A percentile compares a stretch with the other conserved stretches of the same genome.
These are phyloP conservation scores for Corythucha ciliata DNA, from an alignment of 2,888 invertebrate species.

Conservation along the genomic window DNA sequence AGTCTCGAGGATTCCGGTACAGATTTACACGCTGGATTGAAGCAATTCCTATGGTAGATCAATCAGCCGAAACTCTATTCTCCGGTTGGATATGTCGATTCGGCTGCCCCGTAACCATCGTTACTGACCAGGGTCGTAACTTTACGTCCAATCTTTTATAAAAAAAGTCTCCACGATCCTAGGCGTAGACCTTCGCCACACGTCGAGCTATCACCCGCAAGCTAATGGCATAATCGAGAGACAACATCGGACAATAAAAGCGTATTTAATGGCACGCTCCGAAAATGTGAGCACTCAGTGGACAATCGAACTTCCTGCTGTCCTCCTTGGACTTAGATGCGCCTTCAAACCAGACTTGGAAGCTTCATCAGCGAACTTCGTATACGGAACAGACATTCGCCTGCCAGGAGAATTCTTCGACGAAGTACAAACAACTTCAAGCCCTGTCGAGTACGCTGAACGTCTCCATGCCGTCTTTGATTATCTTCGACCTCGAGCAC, in stretches of 20 bases:
- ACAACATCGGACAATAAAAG: conserved; percentile 10
- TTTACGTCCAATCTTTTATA: conserved; percentile 13
- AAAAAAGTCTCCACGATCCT: background rate
- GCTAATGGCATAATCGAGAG: conserved; percentile 15
- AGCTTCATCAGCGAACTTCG: conserved; percentile 37
- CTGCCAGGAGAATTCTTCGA: conserved; percentile 37
- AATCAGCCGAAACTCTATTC: conserved; percentile 10
- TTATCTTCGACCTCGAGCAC: background rate
- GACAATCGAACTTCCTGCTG: conserved; percentile 7
- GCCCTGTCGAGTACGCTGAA: background rate
- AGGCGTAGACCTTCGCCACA: conserved; percentile 8
- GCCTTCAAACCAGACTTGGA: conserved; percentile 8
- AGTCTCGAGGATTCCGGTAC: background rate
- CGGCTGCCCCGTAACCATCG: conserved; percentile 9
- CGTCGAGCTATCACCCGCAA: conserved; percentile 11
- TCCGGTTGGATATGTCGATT: conserved; percentile 17
- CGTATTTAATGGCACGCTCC: conserved; percentile 7
- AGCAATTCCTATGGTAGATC: conserved; percentile 12
- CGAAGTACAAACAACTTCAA: background rate
- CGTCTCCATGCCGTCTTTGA: conserved; percentile 7
- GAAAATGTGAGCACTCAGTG: background rate
- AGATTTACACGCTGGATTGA: conserved; percentile 16
- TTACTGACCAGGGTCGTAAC: conserved; percentile 13
- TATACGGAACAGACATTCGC: conserved; percentile 37
- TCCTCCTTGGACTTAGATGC: conserved; percentile 12